These are phyloP conservation scores for Prinia subflava DNA, from an alignment of 2,113 vertebrate species.

Conservation along the genomic window DNA sequence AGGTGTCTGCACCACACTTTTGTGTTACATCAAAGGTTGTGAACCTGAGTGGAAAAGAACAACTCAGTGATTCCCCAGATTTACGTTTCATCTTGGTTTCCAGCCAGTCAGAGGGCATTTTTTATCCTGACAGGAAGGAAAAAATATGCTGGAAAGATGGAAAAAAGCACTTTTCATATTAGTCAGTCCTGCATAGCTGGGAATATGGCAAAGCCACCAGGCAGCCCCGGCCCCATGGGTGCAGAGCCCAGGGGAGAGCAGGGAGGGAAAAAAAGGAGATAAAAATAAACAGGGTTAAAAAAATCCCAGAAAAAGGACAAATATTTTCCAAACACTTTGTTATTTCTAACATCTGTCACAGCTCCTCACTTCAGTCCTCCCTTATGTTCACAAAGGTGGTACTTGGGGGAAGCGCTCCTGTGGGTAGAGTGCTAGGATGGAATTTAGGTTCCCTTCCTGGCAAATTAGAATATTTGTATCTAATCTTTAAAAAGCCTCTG, in stretches of 20 bases:
- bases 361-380: background rate
- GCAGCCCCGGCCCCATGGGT: rapidly evolving
- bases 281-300: background rate
- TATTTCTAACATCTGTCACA: background rate
- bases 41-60: background rate
- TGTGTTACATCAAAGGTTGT: background rate
- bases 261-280: background rate
- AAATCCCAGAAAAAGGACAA: background rate
- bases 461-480: background rate
- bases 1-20: background rate
- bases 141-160: background rate
- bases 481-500: background rate
- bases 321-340: background rate
- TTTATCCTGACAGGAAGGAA: background rate
- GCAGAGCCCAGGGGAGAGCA: background rate
- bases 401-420: background rate
- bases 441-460: background rate
- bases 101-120: background rate
- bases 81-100: background rate
- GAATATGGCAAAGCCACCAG: background rate
- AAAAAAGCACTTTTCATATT: background rate
- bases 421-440: background rate
- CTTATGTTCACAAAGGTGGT: background rate
- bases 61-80: background rate
- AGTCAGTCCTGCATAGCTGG: rapidly evolving